phyloP scores from a whole-genome alignment of 2,113 vertebrate genomes.

The Mionectes macconnelli region DNA sequence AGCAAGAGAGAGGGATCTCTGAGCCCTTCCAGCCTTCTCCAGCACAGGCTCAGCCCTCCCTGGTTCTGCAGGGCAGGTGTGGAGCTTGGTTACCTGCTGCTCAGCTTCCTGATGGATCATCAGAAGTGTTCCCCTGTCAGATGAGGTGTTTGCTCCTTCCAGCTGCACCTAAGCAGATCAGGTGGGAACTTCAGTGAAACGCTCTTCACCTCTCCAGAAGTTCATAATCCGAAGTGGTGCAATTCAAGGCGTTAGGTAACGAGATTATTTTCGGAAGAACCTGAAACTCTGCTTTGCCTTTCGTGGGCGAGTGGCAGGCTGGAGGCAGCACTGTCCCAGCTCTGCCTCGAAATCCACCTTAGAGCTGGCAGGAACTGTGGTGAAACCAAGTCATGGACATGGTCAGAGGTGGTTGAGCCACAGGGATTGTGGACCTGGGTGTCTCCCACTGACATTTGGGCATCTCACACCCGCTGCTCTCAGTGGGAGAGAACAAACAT shows the following conservation, averaged over 20 bases:
- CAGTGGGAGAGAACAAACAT: not conserved
- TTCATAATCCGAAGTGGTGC: not conserved
- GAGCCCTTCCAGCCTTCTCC: not conserved
- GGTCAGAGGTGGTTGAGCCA: not conserved
- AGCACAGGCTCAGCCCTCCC: not conserved
- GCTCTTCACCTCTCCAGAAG: not conserved
- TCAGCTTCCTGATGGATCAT: not conserved
- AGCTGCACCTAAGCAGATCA: not conserved
- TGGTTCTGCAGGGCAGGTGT: accelerated
- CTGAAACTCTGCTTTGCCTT: not conserved
- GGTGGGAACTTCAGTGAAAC: not conserved
- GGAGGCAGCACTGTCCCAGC: not conserved
- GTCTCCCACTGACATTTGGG: not conserved
- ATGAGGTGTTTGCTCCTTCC: too few species aligned
- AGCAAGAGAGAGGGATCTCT: not conserved
- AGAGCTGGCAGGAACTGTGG: not conserved
- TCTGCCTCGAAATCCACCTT: not conserved
- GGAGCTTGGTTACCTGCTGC: not conserved
- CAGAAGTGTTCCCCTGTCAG: not conserved
- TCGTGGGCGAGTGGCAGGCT: not conserved
- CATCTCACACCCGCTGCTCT: not conserved
- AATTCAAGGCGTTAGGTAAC: not conserved
- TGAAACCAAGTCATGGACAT: not conserved
- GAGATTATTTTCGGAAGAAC: not conserved
- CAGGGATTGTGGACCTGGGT: not conserved